These are phyloP conservation scores for Lepidostoma basale DNA, from an alignment of 1,140 invertebrate species.

Conservation along the genomic window DNA sequence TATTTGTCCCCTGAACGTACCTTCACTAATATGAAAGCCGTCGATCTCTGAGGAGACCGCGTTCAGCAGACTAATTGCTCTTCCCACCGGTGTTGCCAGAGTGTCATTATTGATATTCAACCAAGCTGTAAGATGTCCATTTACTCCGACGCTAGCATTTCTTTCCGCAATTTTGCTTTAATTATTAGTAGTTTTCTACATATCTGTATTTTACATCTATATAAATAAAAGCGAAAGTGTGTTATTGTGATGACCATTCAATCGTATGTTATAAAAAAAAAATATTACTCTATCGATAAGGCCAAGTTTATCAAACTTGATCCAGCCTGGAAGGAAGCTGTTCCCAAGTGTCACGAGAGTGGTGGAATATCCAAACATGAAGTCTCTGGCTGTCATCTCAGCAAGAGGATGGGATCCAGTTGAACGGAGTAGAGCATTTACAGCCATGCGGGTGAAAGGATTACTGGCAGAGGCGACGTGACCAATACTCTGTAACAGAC, in stretches of 20 bases:
- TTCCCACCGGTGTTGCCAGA: too few relatives aligned
- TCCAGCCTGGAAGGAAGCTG: slow-evolving; percentile 78
- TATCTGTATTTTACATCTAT: too few relatives aligned
- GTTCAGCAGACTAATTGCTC: too few relatives aligned
- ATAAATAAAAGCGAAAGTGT: too few relatives aligned
- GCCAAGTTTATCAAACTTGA: slow-evolving; percentile 80
- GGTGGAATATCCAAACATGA: slow-evolving; percentile 82
- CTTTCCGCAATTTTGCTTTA: not conserved
- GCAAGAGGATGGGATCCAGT: slow-evolving; percentile 72
- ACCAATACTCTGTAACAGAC: slow-evolving; percentile 79
- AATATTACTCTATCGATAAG: slow-evolving; percentile 82
- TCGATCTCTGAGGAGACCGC: too few relatives aligned
- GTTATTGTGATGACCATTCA: too few relatives aligned
- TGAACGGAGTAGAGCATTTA: slow-evolving; percentile 72
- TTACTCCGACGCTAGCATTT: not conserved
- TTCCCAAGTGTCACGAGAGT: slow-evolving; percentile 77
- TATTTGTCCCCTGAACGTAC: too few relatives aligned
- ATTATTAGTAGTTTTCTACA: not conserved
- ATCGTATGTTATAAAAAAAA: too few relatives aligned
- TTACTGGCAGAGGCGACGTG: slow-evolving; percentile 71
- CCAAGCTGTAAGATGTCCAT: too few relatives aligned
- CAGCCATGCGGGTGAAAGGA: slow-evolving; percentile 66
- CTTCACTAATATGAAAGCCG: too few relatives aligned
- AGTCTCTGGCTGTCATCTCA: slow-evolving; percentile 78
- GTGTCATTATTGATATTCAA: not conserved